Evolutionary conservation across 2,888 invertebrate genomes (phyloP).

Genomic region (Rutpela maculata): DNA sequence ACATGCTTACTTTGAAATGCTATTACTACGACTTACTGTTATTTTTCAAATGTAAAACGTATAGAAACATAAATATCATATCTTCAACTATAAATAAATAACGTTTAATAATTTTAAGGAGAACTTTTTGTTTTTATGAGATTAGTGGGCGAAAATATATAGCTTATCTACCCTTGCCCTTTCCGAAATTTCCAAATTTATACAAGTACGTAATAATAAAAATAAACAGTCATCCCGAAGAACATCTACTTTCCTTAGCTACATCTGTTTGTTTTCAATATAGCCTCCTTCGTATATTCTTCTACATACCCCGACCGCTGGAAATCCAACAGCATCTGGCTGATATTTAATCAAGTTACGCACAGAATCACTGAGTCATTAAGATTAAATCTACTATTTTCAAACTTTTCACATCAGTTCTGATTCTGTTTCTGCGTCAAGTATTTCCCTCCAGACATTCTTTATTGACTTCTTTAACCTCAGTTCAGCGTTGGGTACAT

Average conservation of each 20-base stretch:
- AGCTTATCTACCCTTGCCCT: no score
- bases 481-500: conserved; percentile 24
- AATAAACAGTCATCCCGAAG: not conserved
- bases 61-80: no score
- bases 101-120: no score
- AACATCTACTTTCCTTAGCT: not conserved
- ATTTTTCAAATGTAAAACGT: no score
- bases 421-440: conserved; percentile 21
- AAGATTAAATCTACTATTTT: conserved; percentile 36
- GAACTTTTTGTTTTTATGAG: no score
- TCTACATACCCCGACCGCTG: not conserved
- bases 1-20: no score
- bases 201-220: no score
- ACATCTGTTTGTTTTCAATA: not conserved
- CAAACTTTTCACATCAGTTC: conserved; percentile 35
- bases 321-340: conserved; percentile 16
- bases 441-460: conserved; percentile 3
- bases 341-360: conserved; percentile 28
- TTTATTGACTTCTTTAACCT: conserved; percentile 32
- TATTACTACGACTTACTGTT: no score
- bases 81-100: no score
- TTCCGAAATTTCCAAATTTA: no score
- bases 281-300: not conserved
- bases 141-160: no score
- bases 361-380: conserved; percentile 30